phyloP scores from a whole-genome alignment of 1,140 invertebrate genomes.

The Drosophila pseudoananassae region DNA sequence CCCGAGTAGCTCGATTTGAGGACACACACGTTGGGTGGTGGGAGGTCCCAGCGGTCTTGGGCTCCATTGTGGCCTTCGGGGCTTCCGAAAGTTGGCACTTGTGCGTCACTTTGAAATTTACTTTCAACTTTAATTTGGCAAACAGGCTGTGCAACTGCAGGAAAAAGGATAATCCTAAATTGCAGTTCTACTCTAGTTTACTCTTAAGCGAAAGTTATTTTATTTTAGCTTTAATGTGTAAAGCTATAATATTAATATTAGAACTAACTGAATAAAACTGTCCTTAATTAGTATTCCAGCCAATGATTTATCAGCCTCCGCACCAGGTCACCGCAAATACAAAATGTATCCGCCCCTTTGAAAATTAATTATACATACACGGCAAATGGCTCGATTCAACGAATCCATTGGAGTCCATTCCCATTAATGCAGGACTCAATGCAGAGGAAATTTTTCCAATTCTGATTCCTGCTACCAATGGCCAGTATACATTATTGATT shows the following conservation, averaged over 20 bases:
- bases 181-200: not conserved
- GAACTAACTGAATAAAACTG: not conserved
- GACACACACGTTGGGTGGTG: constrained; percentile 40
- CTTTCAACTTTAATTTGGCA: constrained; percentile 2
- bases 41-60: not conserved
- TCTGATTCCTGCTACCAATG: constrained; percentile 22
- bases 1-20: constrained; percentile 49
- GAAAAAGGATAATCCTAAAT: not conserved
- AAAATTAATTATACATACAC: constrained; percentile 24
- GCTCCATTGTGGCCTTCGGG: constrained; percentile 21
- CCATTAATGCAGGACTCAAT: constrained; percentile 12
- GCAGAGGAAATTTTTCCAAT: constrained; percentile 3
- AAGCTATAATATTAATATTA: too few relatives aligned
- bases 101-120: constrained; percentile 10
- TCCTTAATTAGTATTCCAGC: not conserved
- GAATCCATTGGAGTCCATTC: constrained; percentile 20
- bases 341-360: constrained; percentile 11
- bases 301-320: constrained; percentile 9
- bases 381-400: constrained; percentile 20
- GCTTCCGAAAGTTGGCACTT: constrained; percentile 17
- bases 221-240: too few relatives aligned
- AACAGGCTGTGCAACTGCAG: not conserved
- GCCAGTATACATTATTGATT: constrained; percentile 67
- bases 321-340: not conserved
- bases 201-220: too few relatives aligned